Base-by-base conservation (phyloP, 2,797 vertebrate genomes). In the Alosa sapidissima region DNA sequence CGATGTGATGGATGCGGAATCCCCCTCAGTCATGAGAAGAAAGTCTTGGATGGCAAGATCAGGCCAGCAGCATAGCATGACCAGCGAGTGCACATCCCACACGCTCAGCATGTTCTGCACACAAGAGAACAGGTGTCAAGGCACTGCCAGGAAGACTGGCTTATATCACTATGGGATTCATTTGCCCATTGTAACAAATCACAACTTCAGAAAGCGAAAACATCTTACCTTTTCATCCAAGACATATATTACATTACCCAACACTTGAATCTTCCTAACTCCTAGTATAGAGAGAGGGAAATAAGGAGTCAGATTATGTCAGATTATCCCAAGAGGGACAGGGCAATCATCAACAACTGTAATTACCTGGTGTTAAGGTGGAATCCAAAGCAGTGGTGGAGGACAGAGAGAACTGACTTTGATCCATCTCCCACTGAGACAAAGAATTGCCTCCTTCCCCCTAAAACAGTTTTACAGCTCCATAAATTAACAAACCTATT, bases 181-280 rank as follows among this genome's bases (percentile, higher is more conserved):
- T 55, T 36, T 5, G 19, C 36, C 16, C 11, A 47, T 9, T 48
- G 81, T 45, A 68, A 52, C 65, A 33, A 33, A 19, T 33, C 24
- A 49, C 41, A 36, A 52, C 28, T 58, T 62, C 7, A 54, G 49
- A 16, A 33, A 14, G 83, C 5, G 45, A 78, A 47, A 49, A 0
- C 4, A 24, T 9, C 96, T 89, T 93, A 98, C 98, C 93, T 97
- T 95, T 3, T 94, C 94, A 90, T 98, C 96, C 49, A 99, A 94
- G 92, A 98, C 89, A 91, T 98, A 98, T 82, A 99, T 92, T 16
- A 96, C 92, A 87, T 95, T 97, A 86, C 96, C 97, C 89, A 97
- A 92, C 85, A 97, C 93, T 84, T 97, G 95, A 92, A 98, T 94
- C 89, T 97, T 97, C 89, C 90, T 95, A 88, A 96, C 97, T 89